A percentile compares a stretch with the other conserved stretches of the same genome.
These are phyloP conservation scores for Eublepharis macularius DNA, from an alignment of 2,113 vertebrate species.

Conservation along the genomic window DNA sequence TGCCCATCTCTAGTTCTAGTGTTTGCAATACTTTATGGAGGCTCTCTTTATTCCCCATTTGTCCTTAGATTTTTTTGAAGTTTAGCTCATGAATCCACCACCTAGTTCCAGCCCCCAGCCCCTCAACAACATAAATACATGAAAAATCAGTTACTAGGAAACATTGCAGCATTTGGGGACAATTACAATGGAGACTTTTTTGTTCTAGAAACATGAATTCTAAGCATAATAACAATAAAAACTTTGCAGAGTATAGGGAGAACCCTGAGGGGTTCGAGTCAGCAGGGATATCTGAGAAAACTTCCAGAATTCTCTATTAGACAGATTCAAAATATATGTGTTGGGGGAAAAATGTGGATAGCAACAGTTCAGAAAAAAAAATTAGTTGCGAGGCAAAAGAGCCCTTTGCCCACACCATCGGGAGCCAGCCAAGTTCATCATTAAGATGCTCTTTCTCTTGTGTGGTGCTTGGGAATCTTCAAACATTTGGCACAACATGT, in stretches of 20 bases:
- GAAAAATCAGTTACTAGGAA: too few species aligned
- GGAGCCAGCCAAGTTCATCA: slow-evolving; percentile 13
- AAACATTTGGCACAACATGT: slow-evolving; percentile 54
- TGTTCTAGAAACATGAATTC: too few species aligned
- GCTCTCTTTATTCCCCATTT: too few species aligned
- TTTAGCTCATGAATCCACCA: too few species aligned
- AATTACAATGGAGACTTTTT: too few species aligned
- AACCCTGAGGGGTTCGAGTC: background rate
- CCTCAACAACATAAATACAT: too few species aligned
- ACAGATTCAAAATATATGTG: background rate
- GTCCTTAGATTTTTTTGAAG: too few species aligned
- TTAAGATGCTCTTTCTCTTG: slow-evolving; percentile 34
- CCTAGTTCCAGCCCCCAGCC: too few species aligned
- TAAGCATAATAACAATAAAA: too few species aligned
- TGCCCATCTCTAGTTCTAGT: too few species aligned
- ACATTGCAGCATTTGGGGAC: too few species aligned
- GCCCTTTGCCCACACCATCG: slow-evolving; percentile 33
- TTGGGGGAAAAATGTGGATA: background rate
- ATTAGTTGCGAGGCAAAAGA: background rate
- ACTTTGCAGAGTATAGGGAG: background rate
- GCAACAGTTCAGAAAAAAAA: fast-evolving
- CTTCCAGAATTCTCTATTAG: slow-evolving; percentile 39
- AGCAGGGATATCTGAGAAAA: background rate
- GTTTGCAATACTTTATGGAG: too few species aligned
- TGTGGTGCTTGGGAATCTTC: slow-evolving; percentile 51